Conservation (phyloP, 2,888 invertebrate species). For the Macaria liturata region DNA sequence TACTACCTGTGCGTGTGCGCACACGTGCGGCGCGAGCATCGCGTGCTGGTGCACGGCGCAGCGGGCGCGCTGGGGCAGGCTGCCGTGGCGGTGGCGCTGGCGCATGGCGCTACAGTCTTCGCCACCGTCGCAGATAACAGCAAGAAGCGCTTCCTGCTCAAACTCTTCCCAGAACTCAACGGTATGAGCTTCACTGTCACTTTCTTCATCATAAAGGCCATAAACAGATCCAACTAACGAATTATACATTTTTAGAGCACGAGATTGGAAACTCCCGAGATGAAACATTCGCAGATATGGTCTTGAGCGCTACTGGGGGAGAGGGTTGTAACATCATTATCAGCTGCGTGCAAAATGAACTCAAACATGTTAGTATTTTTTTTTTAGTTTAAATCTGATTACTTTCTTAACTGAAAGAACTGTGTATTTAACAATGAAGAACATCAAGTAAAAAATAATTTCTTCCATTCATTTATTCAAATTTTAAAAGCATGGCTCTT, state of each 20-base stretch:
- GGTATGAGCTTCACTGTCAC: constrained; percentile 3
- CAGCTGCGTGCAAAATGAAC: constrained; percentile 44
- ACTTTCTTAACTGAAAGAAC: too few relatives aligned
- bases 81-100: constrained; percentile 54
- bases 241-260: too few relatives aligned
- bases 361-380: constrained; percentile 54
- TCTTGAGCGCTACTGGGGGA: constrained; percentile 47
- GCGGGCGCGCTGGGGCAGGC: constrained; percentile 67
- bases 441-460: too few relatives aligned
- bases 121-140: constrained; percentile 58
- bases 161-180: constrained; percentile 43
- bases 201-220: too few relatives aligned
- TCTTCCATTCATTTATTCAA: too few relatives aligned
- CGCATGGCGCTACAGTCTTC: constrained; percentile 54
- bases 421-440: too few relatives aligned
- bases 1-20: constrained; percentile 45
- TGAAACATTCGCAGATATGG: constrained; percentile 52
- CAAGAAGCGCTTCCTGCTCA: constrained; percentile 60
- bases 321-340: constrained; percentile 56
- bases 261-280: constrained; percentile 60
- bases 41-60: constrained; percentile 42
- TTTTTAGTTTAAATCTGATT: too few relatives aligned
- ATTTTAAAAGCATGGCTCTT: too few relatives aligned
- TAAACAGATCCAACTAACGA: too few relatives aligned
- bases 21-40: constrained; percentile 27